Conservation (phyloP, 2,113 vertebrate genomes). For the Mungos mungo region DNA sequence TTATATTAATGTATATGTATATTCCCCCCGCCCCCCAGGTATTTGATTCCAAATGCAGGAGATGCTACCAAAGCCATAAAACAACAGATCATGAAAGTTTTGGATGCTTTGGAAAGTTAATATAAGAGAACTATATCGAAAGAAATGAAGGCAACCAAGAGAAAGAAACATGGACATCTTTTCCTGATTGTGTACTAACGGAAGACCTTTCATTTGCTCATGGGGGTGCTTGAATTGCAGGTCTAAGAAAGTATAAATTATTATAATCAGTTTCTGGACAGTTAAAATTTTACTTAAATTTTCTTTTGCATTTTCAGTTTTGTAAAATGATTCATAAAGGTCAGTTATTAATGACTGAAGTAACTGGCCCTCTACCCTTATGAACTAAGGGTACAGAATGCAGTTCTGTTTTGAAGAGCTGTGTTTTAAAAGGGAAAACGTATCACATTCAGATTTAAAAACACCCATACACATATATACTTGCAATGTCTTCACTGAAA, state of each 20-base stretch:
- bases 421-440: constrained; percentile 62
- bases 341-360: constrained; percentile 78
- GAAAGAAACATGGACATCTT: constrained; percentile 81
- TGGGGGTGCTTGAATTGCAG: constrained; percentile 81
- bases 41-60: constrained; percentile 98
- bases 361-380: constrained; percentile 61
- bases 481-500: constrained; percentile 69
- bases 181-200: constrained; percentile 81
- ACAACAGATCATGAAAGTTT: constrained; percentile 99
- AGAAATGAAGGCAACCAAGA: constrained; percentile 81
- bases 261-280: constrained; percentile 79
- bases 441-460: constrained; percentile 67
- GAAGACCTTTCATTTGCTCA: constrained; percentile 79
- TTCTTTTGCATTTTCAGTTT: constrained; percentile 75
- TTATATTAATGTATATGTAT: neutral
- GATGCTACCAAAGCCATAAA: constrained; percentile 99
- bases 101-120: constrained; percentile 98
- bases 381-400: constrained; percentile 58
- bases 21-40: constrained; percentile 83
- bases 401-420: constrained; percentile 72
- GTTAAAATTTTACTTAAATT: constrained; percentile 66
- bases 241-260: constrained; percentile 84
- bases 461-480: constrained; percentile 30
- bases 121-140: constrained; percentile 82
- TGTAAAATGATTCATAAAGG: constrained; percentile 82